phyloP scores from a whole-genome alignment of 2,888 invertebrate genomes.

The Tholera decimalis region DNA sequence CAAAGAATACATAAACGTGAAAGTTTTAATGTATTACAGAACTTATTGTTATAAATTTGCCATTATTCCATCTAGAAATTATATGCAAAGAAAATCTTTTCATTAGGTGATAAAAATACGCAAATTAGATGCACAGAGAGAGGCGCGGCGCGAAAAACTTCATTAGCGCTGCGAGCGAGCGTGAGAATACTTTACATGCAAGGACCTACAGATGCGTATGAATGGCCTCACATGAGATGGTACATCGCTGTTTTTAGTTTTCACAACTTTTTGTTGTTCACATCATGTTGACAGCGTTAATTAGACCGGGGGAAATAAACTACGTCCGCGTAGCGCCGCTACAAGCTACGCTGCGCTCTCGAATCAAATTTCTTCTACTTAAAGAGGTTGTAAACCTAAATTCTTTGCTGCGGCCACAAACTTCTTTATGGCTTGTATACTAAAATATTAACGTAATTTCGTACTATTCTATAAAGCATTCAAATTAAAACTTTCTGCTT shows the following conservation, averaged over 20 bases:
- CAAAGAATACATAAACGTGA: constrained; percentile 28
- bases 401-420: constrained; percentile 22
- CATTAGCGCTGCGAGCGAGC: constrained; percentile 65
- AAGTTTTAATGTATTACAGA: constrained; percentile 56
- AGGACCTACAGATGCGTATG: constrained; percentile 52
- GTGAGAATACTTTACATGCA: constrained; percentile 59
- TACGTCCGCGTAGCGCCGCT: constrained; percentile 1
- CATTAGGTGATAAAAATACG: constrained; percentile 69
- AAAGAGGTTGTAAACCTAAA: constrained; percentile 43
- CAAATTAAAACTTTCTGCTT: constrained; percentile 42
- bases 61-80: constrained; percentile 29
- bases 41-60: constrained; percentile 61
- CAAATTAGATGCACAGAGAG: constrained; percentile 69
- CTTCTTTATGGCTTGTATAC: constrained; percentile 16
- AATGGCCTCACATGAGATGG: constrained; percentile 52
- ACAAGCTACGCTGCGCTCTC: constrained; percentile 16
- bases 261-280: constrained; percentile 37
- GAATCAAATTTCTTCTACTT: constrained; percentile 36
- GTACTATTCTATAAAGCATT: constrained; percentile 13
- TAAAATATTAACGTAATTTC: constrained; percentile 24
- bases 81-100: constrained; percentile 59
- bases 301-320: constrained; percentile 30
- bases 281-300: constrained; percentile 41
- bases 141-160: constrained; percentile 63
- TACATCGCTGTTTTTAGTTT: constrained; percentile 47